A percentile compares a stretch with the other conserved stretches of the same genome.
These are phyloP conservation scores for Muscicapa comitata DNA, from an alignment of 2,797 vertebrate genomes.

Conservation along the genomic window DNA sequence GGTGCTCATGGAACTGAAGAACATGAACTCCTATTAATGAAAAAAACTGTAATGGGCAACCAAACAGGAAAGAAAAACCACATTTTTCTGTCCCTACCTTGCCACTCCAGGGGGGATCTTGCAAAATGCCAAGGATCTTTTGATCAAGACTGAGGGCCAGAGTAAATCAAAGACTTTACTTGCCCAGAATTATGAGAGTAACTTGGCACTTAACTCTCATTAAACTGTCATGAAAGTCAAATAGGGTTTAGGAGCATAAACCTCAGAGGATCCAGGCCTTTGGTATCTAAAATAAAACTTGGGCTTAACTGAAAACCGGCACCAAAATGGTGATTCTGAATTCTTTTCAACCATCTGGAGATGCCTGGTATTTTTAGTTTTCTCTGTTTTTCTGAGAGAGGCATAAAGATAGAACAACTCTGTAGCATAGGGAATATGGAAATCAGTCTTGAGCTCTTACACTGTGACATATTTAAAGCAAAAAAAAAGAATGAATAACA, in stretches of 20 bases:
- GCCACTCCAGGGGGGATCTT: neutral
- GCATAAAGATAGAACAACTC: constrained; percentile 13
- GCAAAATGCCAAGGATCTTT: neutral
- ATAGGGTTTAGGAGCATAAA: neutral
- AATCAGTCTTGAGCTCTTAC: constrained; percentile 7
- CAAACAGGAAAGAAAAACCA: neutral
- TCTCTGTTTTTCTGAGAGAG: neutral
- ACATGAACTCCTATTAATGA: neutral
- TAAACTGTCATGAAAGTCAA: neutral
- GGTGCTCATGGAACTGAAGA: neutral
- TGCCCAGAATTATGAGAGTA: neutral
- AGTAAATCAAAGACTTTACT: neutral
- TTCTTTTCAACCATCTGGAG: constrained; percentile 13
- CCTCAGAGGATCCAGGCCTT: neutral
- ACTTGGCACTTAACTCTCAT: neutral
- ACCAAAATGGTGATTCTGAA: neutral
- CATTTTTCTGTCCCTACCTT: neutral
- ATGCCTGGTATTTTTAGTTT: neutral
- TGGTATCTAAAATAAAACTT: neutral
- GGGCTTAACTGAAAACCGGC: neutral
- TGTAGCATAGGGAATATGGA: neutral
- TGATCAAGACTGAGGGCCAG: neutral
- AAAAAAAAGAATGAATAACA: neutral
- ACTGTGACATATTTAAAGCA: neutral
- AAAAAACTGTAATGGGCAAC: neutral